Evolutionary conservation across 1,140 invertebrate species (phyloP).

Genomic region (Caerostris extrusa): DNA sequence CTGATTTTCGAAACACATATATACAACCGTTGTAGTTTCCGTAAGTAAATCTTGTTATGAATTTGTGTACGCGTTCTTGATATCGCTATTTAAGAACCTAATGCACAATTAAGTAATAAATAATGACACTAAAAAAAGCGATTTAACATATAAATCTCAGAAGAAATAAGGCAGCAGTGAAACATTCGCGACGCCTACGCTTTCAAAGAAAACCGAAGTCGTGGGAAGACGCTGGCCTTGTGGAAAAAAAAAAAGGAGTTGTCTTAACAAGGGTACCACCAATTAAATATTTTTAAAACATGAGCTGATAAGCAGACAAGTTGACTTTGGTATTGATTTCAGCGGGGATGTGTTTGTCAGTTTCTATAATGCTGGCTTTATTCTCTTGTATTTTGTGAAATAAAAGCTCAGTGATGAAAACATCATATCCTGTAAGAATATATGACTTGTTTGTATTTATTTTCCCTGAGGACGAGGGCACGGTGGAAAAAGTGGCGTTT

Average conservation of each 20-base stretch:
- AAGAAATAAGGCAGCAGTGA: constrained; percentile 13
- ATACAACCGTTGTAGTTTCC: too few species aligned
- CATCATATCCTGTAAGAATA: constrained; percentile 48
- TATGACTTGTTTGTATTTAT: constrained; percentile 67
- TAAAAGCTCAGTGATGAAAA: constrained; percentile 43
- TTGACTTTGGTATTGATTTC: constrained; percentile 69
- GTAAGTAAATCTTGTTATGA: too few species aligned
- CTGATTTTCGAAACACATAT: too few species aligned
- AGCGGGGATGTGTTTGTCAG: constrained; percentile 53
- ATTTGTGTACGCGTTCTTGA: neutral
- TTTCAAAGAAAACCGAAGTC: constrained; percentile 39
- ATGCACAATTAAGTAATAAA: neutral
- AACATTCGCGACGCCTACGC: constrained; percentile 57
- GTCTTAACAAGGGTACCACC: constrained; percentile 72
- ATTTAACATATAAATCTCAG: neutral
- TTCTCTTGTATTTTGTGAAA: neutral
- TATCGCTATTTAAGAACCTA: neutral
- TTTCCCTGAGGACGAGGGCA: neutral
- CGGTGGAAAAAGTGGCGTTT: neutral
- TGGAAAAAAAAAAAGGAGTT: constrained; percentile 43
- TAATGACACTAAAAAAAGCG: neutral
- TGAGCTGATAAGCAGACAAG: constrained; percentile 54
- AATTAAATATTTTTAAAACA: constrained; percentile 69
- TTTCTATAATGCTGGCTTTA: constrained; percentile 54
- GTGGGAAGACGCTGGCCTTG: constrained; percentile 76